These are phyloP conservation scores for Pemphigus obesinymphae DNA, from an alignment of 1,140 invertebrate species.

Conservation along the genomic window DNA sequence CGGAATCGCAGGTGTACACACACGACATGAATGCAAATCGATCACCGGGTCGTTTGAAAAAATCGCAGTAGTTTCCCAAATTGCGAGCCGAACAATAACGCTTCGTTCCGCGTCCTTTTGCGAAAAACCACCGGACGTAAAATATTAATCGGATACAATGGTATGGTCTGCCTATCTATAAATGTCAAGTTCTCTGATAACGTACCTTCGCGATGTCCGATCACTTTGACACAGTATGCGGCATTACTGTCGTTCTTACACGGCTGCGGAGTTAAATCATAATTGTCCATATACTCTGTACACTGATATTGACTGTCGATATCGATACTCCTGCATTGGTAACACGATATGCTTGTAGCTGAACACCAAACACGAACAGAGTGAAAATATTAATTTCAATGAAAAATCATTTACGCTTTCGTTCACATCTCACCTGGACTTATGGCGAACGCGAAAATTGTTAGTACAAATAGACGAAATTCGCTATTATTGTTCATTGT, in stretches of 20 bases:
- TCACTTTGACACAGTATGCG: conserved; percentile 88
- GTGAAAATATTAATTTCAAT: too few relatives aligned
- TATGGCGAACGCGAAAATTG: too few relatives aligned
- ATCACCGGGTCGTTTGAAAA: conserved; percentile 82
- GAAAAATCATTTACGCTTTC: too few relatives aligned
- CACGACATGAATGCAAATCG: conserved; percentile 84
- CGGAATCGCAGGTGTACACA: conserved; percentile 79
- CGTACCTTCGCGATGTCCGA: conserved; percentile 85
- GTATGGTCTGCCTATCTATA: too few relatives aligned
- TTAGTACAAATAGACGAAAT: too few relatives aligned
- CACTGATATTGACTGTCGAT: conserved; percentile 75
- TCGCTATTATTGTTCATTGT: too few relatives aligned
- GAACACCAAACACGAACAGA: conserved; percentile 49
- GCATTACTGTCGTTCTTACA: conserved; percentile 78
- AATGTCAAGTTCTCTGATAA: too few relatives aligned
- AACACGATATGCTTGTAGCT: conserved; percentile 72
- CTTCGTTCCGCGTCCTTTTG: conserved; percentile 87
- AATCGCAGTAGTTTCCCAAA: conserved; percentile 89
- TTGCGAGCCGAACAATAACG: conserved; percentile 87
- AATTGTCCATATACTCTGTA: conserved; percentile 70
- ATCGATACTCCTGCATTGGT: conserved; percentile 81
- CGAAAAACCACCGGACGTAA: conserved; percentile 45
- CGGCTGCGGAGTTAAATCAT: conserved; percentile 62
- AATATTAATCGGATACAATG: too few relatives aligned
- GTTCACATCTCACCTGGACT: too few relatives aligned